Evolutionary conservation across 2,113 vertebrate genomes (phyloP).

Genomic region (Atlantisia rogersi): DNA sequence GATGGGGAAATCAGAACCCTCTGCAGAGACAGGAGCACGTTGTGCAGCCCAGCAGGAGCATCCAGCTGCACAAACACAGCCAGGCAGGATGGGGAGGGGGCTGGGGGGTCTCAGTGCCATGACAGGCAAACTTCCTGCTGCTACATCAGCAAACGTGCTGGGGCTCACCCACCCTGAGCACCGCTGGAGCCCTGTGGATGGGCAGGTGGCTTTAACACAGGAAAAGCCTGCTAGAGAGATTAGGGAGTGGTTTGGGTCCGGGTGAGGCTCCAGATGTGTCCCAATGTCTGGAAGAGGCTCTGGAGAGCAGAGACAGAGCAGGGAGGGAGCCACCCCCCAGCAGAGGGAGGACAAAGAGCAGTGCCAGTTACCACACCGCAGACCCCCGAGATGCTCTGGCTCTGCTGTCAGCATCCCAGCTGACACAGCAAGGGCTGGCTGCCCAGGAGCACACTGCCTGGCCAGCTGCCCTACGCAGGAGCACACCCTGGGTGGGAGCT

Average conservation of each 20-base stretch:
- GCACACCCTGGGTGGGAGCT: neutral
- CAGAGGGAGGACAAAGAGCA: neutral
- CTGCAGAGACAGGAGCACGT: too few relatives aligned
- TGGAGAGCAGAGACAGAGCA: neutral
- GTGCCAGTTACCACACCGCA: neutral
- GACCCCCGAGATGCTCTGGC: neutral
- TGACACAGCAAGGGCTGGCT: neutral
- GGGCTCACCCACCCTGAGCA: fast-evolving
- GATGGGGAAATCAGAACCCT: neutral
- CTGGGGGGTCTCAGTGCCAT: too few relatives aligned
- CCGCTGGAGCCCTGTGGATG: neutral
- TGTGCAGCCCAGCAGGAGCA: neutral
- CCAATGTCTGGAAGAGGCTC: neutral
- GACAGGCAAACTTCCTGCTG: neutral
- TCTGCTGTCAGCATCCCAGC: neutral
- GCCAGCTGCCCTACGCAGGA: neutral
- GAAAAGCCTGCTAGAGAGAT: fast-evolving
- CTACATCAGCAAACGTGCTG: neutral
- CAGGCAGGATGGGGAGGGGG: neutral
- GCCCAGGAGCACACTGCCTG: neutral
- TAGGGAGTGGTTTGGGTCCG: neutral
- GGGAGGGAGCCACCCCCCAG: neutral
- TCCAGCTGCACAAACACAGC: neutral
- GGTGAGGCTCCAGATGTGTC: neutral
- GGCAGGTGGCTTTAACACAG: too few relatives aligned